These are phyloP conservation scores for Tamandua tetradactyla DNA, from an alignment of 2,797 vertebrate species.

Conservation along the genomic window DNA sequence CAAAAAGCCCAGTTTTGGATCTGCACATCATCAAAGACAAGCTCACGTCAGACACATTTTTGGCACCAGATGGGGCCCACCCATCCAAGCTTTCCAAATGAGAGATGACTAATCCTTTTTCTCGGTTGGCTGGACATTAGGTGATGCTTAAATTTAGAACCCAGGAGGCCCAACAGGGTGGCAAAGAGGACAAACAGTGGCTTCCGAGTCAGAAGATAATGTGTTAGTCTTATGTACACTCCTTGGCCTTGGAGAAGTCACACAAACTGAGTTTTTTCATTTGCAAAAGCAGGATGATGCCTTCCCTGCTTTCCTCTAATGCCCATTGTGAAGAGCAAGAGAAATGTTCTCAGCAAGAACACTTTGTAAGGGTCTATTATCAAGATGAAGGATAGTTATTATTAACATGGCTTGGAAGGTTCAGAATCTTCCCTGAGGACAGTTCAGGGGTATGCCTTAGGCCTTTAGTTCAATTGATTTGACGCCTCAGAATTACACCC, in stretches of 20 bases:
- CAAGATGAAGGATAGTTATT: neutral
- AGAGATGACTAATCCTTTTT: neutral
- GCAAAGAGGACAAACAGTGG: neutral
- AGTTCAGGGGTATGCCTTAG: neutral
- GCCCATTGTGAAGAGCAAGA: neutral
- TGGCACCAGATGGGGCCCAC: neutral
- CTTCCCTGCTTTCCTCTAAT: neutral
- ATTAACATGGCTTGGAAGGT: neutral
- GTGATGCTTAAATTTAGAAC: neutral
- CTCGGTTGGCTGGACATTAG: neutral
- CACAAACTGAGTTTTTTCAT: neutral
- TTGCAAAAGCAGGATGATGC: neutral
- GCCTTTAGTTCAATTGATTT: neutral
- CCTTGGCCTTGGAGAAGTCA: neutral
- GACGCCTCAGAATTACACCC: neutral
- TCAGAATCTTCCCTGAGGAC: neutral
- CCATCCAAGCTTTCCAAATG: neutral
- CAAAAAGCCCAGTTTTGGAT: neutral
- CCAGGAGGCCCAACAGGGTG: rapidly evolving
- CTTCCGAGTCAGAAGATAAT: neutral
- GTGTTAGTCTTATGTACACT: neutral
- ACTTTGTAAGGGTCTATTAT: neutral
- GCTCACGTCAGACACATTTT: neutral
- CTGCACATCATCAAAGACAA: neutral
- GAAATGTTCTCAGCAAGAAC: neutral